These are phyloP conservation scores for Crossocerus cetratus DNA, from an alignment of 2,888 invertebrate species.

Conservation along the genomic window DNA sequence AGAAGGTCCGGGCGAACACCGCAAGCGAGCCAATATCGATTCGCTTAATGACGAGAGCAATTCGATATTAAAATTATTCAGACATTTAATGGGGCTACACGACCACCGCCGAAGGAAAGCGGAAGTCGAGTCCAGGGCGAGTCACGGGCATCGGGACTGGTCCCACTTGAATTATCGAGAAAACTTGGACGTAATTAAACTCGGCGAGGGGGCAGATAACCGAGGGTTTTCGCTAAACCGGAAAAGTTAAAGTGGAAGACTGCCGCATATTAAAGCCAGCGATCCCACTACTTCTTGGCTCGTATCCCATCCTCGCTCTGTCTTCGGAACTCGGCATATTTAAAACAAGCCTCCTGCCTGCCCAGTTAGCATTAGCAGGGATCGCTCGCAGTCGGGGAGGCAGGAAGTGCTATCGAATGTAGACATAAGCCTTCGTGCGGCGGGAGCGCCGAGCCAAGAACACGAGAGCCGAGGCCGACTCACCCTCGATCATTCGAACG, in stretches of 20 bases:
- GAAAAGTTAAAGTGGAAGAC: slow-evolving; percentile 73
- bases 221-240: slow-evolving; percentile 65
- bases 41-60: slow-evolving; percentile 26
- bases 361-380: slow-evolving; percentile 27
- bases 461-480: too few species aligned
- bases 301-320: slow-evolving; percentile 28
- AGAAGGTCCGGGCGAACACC: too few species aligned
- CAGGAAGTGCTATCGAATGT: too few species aligned
- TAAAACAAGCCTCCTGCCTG: slow-evolving; percentile 51
- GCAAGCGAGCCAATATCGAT: slow-evolving; percentile 31
- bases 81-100: slow-evolving; percentile 36
- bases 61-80: slow-evolving; percentile 51
- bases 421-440: too few species aligned
- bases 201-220: slow-evolving; percentile 70
- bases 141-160: slow-evolving; percentile 64
- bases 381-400: slow-evolving; percentile 1
- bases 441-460: too few species aligned
- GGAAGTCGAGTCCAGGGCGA: slow-evolving; percentile 54
- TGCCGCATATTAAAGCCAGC: slow-evolving; percentile 66
- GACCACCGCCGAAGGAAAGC: slow-evolving; percentile 40
- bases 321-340: slow-evolving; percentile 53
- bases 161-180: slow-evolving; percentile 71
- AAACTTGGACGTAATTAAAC: slow-evolving; percentile 74
- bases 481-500: neutral
- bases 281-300: slow-evolving; percentile 43